Percentiles rank a stretch among this genome's conserved stretches.
These are phyloP conservation scores for Smittia sp. DNA, from an alignment of 2,888 invertebrate genomes.

Conservation along the genomic window DNA sequence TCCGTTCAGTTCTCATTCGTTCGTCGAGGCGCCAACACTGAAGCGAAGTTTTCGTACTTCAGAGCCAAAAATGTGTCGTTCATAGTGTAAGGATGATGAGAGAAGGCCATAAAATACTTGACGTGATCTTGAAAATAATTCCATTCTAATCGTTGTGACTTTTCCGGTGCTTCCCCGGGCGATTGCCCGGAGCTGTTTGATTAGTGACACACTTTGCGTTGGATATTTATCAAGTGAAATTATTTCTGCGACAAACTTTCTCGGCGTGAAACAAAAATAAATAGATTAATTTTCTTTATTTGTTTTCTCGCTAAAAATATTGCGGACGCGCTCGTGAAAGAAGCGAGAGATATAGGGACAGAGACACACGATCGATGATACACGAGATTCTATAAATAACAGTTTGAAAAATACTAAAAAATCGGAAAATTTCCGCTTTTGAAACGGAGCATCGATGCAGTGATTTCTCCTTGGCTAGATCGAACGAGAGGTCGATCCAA, in stretches of 20 bases:
- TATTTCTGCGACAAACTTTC: not conserved
- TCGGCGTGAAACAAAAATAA: not conserved
- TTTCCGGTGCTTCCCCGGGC: too few relatives aligned
- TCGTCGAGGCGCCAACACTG: slow-evolving; percentile 26
- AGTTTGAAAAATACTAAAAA: slow-evolving; percentile 1
- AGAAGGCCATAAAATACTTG: not conserved
- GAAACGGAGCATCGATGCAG: too few relatives aligned
- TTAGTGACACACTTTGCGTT: not conserved
- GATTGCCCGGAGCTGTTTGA: not conserved
- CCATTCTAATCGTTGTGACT: too few relatives aligned
- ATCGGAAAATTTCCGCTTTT: not conserved
- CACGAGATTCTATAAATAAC: slow-evolving; percentile 31
- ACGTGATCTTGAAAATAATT: too few relatives aligned
- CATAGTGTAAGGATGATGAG: slow-evolving; percentile 20
- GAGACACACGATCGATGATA: not conserved
- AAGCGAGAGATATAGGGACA: slow-evolving; percentile 15
- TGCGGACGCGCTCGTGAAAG: not conserved
- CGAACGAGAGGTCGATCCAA: too few relatives aligned
- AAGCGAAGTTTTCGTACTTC: not conserved
- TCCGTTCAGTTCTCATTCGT: slow-evolving; percentile 35
- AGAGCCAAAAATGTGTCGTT: slow-evolving; percentile 27
- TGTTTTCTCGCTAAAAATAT: not conserved
- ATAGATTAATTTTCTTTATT: slow-evolving; percentile 9
- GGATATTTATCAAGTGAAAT: not conserved
- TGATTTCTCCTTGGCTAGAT: too few relatives aligned